phyloP scores from a whole-genome alignment of 2,888 invertebrate genomes.

The Drosophila algonquin region DNA sequence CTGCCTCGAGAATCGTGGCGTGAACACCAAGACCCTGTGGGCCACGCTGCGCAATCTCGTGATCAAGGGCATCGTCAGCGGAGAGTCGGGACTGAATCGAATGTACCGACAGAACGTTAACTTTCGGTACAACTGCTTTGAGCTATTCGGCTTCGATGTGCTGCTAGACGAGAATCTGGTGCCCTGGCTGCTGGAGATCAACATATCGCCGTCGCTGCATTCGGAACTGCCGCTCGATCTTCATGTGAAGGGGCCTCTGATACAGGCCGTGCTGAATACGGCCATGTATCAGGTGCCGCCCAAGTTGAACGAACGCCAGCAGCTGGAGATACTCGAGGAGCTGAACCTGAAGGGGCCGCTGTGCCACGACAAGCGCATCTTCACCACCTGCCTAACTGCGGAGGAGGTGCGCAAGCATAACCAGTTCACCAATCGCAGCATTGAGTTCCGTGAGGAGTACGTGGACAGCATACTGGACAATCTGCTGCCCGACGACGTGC shows the following conservation, averaged over 20 bases:
- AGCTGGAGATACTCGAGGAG: constrained; percentile 79
- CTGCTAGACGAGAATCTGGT: constrained; percentile 94
- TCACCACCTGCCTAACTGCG: constrained; percentile 88
- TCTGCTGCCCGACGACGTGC: constrained; percentile 95
- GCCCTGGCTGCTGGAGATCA: constrained; percentile 98
- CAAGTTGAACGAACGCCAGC: constrained; percentile 81
- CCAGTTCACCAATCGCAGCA: constrained; percentile 81
- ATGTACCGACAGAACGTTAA: constrained; percentile 90
- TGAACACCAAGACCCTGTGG: constrained; percentile 92
- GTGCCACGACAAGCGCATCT: constrained; percentile 89
- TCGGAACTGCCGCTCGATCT: constrained; percentile 94
- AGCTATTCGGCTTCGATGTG: constrained; percentile 98
- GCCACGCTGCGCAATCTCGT: constrained; percentile 94
- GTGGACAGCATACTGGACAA: constrained; percentile 91
- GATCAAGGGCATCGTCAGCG: constrained; percentile 96
- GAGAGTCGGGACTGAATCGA: constrained; percentile 90
- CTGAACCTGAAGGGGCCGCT: constrained; percentile 84
- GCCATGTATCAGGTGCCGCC: constrained; percentile 91
- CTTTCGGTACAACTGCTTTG: constrained; percentile 94
- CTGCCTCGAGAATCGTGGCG: constrained; percentile 85
- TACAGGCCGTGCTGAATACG: constrained; percentile 95
- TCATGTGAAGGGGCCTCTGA: constrained; percentile 96
- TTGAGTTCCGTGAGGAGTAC: constrained; percentile 84
- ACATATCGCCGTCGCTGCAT: constrained; percentile 95
- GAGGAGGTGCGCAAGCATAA: constrained; percentile 87